Conservation (phyloP, 2,113 vertebrate genomes). For the Labeo catla region DNA sequence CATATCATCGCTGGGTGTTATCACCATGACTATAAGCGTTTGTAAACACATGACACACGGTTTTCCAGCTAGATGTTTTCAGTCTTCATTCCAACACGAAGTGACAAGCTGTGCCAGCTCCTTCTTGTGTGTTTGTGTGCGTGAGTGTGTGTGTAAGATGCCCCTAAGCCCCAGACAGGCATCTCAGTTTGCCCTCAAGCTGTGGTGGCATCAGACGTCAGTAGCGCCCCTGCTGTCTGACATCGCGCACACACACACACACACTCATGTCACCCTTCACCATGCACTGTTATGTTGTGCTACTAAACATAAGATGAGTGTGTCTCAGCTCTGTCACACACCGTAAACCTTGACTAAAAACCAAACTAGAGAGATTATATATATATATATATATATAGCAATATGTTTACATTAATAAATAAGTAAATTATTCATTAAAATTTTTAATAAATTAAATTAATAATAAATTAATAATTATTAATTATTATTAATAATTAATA, state of each 20-base stretch:
- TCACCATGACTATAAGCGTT: conserved; percentile 24
- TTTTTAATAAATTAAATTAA: too few relatives aligned
- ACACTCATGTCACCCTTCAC: not conserved
- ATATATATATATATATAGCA: too few relatives aligned
- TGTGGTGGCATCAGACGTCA: conserved; percentile 57
- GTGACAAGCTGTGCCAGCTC: conserved; percentile 62
- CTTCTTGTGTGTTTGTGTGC: conserved; percentile 47
- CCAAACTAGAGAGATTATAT: too few relatives aligned
- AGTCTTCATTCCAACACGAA: conserved; percentile 63
- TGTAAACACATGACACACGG: conserved; percentile 59
- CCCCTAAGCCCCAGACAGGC: conserved; percentile 53
- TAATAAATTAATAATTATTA: too few relatives aligned
- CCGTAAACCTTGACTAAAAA: not conserved
- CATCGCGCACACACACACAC: conserved; percentile 32
- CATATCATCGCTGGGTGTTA: not conserved
- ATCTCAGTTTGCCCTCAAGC: conserved; percentile 56
- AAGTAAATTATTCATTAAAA: too few relatives aligned
- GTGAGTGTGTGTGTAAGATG: conserved; percentile 25
- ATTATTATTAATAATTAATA: too few relatives aligned
- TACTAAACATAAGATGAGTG: not conserved
- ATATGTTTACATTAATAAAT: too few relatives aligned
- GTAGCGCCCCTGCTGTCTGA: conserved; percentile 57
- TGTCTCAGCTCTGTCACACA: not conserved
- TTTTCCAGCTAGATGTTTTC: conserved; percentile 59
- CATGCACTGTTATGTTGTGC: not conserved